These are phyloP conservation scores for Natrix natrix DNA, from an alignment of 2,797 vertebrate species.

Conservation along the genomic window DNA sequence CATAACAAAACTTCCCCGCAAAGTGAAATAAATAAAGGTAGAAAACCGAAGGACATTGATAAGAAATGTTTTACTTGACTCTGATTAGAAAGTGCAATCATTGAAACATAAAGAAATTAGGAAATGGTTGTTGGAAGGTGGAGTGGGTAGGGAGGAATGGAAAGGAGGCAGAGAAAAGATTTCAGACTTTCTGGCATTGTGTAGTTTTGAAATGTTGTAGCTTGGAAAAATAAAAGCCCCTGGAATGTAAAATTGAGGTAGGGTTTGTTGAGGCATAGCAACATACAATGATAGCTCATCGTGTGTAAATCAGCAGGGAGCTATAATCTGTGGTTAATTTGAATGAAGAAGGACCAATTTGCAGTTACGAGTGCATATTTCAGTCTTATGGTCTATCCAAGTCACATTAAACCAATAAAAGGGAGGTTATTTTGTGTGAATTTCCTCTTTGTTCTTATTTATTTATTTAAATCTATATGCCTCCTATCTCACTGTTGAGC, in stretches of 20 bases:
- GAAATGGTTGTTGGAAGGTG: background rate
- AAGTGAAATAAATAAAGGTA: constrained; percentile 22
- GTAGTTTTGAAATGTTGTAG: constrained; percentile 8
- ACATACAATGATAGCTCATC: background rate
- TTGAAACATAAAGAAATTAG: constrained; percentile 16
- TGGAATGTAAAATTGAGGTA: constrained; percentile 14
- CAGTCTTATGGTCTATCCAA: background rate
- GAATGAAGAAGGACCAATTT: background rate
- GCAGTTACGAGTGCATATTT: background rate
- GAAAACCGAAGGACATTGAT: constrained; percentile 32
- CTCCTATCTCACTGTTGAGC: background rate
- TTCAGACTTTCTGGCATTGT: background rate
- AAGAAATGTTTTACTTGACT: constrained; percentile 11
- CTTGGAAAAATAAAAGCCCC: constrained; percentile 39
- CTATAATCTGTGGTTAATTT: background rate
- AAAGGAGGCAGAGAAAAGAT: background rate
- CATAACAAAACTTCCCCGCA: background rate
- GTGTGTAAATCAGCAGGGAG: background rate
- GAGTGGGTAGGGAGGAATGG: background rate
- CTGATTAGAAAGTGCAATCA: constrained; percentile 14
- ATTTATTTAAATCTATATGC: background rate
- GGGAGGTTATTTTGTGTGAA: background rate
- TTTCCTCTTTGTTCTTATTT: background rate
- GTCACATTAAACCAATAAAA: background rate
- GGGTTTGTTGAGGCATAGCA: background rate